A percentile compares a stretch with the other conserved stretches of the same genome.
These are phyloP conservation scores for Whitmania pigra DNA, from an alignment of 1,140 invertebrate genomes.

Conservation along the genomic window DNA sequence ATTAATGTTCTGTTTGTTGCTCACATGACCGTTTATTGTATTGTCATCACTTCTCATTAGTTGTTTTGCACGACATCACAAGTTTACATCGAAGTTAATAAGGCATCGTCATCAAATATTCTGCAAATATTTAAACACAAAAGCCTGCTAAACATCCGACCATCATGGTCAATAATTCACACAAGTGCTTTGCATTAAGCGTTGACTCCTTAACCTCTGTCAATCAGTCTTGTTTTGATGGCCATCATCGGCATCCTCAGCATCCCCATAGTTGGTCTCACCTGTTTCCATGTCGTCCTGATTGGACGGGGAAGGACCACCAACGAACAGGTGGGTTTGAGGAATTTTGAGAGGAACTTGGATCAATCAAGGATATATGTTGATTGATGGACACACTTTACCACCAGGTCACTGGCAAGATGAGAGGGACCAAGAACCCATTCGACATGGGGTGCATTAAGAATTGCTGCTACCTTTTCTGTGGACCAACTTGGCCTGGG, in stretches of 20 bases:
- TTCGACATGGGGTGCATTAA: slow-evolving; percentile 82
- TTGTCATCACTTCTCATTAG: too few relatives aligned
- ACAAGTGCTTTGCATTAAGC: background rate
- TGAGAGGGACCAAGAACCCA: slow-evolving; percentile 90
- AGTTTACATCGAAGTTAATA: too few relatives aligned
- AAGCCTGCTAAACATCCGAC: too few relatives aligned
- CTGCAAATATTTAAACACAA: background rate
- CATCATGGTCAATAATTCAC: slow-evolving; percentile 4
- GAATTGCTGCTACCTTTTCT: slow-evolving; percentile 88
- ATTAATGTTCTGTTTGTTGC: too few relatives aligned
- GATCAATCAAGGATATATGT: background rate
- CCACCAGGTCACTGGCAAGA: slow-evolving; percentile 77
- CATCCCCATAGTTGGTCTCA: slow-evolving; percentile 91
- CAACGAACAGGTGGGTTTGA: slow-evolving; percentile 71
- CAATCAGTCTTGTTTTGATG: slow-evolving; percentile 74
- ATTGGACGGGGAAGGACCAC: slow-evolving; percentile 96
- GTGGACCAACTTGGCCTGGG: slow-evolving; percentile 91
- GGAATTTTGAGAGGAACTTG: background rate
- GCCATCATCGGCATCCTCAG: slow-evolving; percentile 74
- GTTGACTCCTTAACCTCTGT: slow-evolving; percentile 2
- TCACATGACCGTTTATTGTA: too few relatives aligned
- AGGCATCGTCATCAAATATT: background rate
- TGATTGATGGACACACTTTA: background rate
- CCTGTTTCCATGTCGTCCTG: slow-evolving; percentile 91
- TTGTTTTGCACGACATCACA: too few relatives aligned